Conservation (phyloP, 2,888 invertebrate genomes). For the Agrochola litura region DNA sequence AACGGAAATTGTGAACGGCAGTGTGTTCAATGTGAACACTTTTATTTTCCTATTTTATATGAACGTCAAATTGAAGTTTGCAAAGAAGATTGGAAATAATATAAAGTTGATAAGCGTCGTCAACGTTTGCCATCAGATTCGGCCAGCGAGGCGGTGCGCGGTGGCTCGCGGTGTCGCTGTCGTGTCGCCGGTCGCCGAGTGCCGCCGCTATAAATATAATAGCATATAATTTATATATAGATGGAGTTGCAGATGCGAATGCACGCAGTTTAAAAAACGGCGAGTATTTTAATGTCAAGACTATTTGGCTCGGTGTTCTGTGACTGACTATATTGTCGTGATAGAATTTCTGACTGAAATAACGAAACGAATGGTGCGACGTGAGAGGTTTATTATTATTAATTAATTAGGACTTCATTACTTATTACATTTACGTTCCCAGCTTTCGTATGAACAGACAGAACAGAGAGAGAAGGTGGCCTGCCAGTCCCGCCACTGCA, state of each 20-base stretch:
- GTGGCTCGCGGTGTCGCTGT: not conserved
- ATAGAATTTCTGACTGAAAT: conserved; percentile 6
- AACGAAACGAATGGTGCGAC: not conserved
- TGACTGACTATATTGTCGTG: conserved; percentile 23
- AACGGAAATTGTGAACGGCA: conserved; percentile 18
- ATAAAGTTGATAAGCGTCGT: not conserved
- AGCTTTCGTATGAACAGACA: not conserved
- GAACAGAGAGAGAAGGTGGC: not conserved
- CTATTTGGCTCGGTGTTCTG: conserved; percentile 37
- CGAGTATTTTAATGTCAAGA: conserved; percentile 40
- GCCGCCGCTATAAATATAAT: conserved; percentile 40
- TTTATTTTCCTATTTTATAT: conserved; percentile 1
- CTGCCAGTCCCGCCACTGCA: not conserved
- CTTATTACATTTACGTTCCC: not conserved
- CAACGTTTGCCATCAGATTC: not conserved
- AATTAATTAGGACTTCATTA: not conserved
- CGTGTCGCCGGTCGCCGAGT: not conserved
- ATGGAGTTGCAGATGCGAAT: conserved; percentile 26
- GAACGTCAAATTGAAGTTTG: not conserved
- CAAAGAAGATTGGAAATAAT: conserved; percentile 4
- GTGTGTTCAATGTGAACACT: not conserved
- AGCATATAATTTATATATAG: conserved; percentile 23
- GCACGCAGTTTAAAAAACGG: conserved; percentile 30
- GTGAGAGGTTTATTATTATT: not conserved
- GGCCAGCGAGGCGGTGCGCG: not conserved